Evolutionary conservation across 2,888 invertebrate species (phyloP).

Genomic region (Hirtodrosophila duncani): DNA sequence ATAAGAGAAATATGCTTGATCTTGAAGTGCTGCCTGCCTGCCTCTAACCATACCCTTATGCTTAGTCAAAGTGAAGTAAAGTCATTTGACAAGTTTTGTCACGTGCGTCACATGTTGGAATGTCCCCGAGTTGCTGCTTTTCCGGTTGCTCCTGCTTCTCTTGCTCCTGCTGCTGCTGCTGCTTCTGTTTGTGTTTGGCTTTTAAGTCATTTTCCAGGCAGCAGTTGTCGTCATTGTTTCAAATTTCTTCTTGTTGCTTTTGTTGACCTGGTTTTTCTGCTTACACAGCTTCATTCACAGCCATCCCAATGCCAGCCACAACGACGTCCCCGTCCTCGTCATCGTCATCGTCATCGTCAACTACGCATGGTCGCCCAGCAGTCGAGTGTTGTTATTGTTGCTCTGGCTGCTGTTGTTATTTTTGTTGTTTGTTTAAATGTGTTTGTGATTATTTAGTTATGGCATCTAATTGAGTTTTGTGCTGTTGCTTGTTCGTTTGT

Average conservation of each 20-base stretch:
- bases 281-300: conserved; percentile 23
- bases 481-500: conserved; percentile 28
- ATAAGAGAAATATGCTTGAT: conserved; percentile 35
- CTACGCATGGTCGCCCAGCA: conserved; percentile 20
- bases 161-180: conserved; percentile 14
- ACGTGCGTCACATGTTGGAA: conserved; percentile 71
- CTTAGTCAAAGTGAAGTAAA: conserved; percentile 57
- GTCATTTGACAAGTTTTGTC: conserved; percentile 72
- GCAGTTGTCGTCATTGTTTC: conserved; percentile 59
- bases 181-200: conserved; percentile 52
- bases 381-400: conserved; percentile 45
- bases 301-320: no score
- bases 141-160: background rate
- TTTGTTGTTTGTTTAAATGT: conserved; percentile 61
- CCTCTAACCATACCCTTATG: conserved; percentile 38
- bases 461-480: conserved; percentile 68
- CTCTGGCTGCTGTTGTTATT: no score
- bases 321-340: no score
- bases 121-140: conserved; percentile 18
- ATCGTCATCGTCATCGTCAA: conserved; percentile 27
- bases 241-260: conserved; percentile 40
- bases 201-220: conserved; percentile 60
- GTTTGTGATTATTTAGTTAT: conserved; percentile 72
- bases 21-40: conserved; percentile 14
- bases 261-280: conserved; percentile 53